A percentile compares a stretch with the other conserved stretches of the same genome.
These are phyloP conservation scores for Centropyge bicolor DNA, from an alignment of 2,797 vertebrate species.

Conservation along the genomic window DNA sequence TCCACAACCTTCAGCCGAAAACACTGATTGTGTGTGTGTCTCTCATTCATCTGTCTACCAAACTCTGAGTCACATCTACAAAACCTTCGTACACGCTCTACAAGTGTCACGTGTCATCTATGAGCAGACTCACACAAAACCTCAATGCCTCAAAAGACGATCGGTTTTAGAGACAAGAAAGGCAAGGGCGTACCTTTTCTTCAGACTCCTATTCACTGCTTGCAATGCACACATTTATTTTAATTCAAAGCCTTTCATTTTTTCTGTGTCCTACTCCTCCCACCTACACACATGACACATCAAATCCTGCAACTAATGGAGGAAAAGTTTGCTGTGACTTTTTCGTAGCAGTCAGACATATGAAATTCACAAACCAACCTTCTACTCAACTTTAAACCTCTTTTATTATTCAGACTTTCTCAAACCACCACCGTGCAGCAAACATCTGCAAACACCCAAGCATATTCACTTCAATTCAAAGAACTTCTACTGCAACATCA, in stretches of 20 bases:
- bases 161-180: constrained; percentile 14
- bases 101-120: constrained; percentile 50
- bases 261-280: background rate
- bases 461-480: too few relatives aligned
- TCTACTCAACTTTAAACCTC: background rate
- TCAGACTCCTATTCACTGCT: background rate
- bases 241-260: background rate
- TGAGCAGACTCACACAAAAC: constrained; percentile 12
- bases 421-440: background rate
- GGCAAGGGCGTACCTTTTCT: background rate
- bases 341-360: background rate
- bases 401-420: background rate
- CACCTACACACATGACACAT: background rate
- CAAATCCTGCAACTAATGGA: background rate
- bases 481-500: too few relatives aligned
- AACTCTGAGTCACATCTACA: constrained; percentile 49
- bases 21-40: constrained; percentile 28
- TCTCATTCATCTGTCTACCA: constrained; percentile 21
- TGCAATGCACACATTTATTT: background rate
- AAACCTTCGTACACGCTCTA: constrained; percentile 9
- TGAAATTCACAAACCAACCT: background rate
- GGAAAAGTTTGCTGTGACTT: background rate
- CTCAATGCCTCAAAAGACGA: constrained; percentile 4
- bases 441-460: too few relatives aligned
- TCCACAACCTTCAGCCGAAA: constrained; percentile 56